These are phyloP conservation scores for Nyleta sp. DNA, from an alignment of 2,888 invertebrate species.

Conservation along the genomic window DNA sequence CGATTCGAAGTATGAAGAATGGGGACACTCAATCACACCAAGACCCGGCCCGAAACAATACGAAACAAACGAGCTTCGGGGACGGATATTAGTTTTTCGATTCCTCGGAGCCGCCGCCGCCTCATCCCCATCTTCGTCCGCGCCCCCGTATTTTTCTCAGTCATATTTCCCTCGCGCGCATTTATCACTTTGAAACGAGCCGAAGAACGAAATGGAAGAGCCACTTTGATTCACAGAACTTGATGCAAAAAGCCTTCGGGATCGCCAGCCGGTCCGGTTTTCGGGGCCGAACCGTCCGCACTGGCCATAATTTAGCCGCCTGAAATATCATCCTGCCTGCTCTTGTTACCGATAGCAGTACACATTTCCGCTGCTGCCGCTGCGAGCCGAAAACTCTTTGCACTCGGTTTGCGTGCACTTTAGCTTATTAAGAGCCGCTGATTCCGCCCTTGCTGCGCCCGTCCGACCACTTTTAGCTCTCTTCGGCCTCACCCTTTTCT, in stretches of 20 bases:
- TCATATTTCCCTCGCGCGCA: constrained; percentile 79
- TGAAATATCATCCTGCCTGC: constrained; percentile 58
- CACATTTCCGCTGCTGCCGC: constrained; percentile 40
- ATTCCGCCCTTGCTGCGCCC: constrained; percentile 67
- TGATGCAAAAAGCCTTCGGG: constrained; percentile 69
- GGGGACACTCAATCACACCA: constrained; percentile 81
- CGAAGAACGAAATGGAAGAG: constrained; percentile 69
- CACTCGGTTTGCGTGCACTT: constrained; percentile 78
- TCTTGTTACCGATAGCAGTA: constrained; percentile 53
- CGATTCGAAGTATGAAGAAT: constrained; percentile 76
- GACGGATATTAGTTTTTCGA: constrained; percentile 83
- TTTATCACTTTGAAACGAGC: constrained; percentile 81
- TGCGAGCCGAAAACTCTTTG: constrained; percentile 69
- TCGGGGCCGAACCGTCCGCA: constrained; percentile 34
- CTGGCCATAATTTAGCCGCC: constrained; percentile 57
- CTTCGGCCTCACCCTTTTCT: constrained; percentile 9
- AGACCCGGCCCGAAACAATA: constrained; percentile 81
- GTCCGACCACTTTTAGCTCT: constrained; percentile 40
- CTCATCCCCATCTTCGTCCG: constrained; percentile 56
- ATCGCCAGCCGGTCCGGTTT: constrained; percentile 44
- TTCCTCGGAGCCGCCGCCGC: constrained; percentile 71
- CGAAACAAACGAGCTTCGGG: constrained; percentile 81
- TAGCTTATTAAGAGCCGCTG: constrained; percentile 79
- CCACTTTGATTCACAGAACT: constrained; percentile 70
- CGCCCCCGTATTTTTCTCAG: constrained; percentile 79